phyloP scores from a whole-genome alignment of 1,140 invertebrate genomes.

The Eueides isabella region DNA sequence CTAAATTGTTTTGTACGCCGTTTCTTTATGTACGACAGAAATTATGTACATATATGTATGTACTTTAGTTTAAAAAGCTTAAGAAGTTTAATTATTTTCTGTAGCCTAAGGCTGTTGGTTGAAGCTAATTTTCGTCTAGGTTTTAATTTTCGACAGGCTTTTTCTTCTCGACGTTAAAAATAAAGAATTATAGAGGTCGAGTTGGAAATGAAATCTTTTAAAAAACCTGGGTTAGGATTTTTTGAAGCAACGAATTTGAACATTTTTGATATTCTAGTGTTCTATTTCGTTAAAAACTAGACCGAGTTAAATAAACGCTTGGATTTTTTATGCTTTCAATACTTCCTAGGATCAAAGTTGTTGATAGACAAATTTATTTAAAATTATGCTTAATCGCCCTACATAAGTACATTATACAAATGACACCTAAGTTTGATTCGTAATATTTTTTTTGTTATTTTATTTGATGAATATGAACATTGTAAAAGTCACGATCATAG shows the following conservation, averaged over 20 bases:
- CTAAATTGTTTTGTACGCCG: slow-evolving; percentile 34
- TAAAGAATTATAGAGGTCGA: slow-evolving; percentile 8
- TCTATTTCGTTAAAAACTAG: neutral
- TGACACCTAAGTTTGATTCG: no score
- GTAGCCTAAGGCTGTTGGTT: slow-evolving; percentile 22
- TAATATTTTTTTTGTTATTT: no score
- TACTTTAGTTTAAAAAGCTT: slow-evolving; percentile 31
- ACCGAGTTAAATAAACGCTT: neutral
- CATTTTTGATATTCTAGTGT: neutral
- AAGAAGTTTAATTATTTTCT: slow-evolving; percentile 24
- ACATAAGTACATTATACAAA: no score
- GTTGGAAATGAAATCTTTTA: neutral
- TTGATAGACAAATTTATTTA: no score
- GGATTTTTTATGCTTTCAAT: no score
- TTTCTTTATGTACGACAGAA: slow-evolving; percentile 15
- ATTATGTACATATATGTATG: slow-evolving; percentile 16
- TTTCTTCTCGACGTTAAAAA: neutral
- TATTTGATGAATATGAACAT: no score
- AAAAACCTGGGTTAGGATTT: neutral
- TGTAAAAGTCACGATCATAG: no score
- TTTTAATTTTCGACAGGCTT: no score
- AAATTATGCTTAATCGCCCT: no score
- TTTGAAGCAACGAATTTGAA: neutral
- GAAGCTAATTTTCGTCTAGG: slow-evolving; percentile 3
- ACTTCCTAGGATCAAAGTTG: no score